phyloP scores from a whole-genome alignment of 2,888 invertebrate species.

The Dysmachus trigonus region DNA sequence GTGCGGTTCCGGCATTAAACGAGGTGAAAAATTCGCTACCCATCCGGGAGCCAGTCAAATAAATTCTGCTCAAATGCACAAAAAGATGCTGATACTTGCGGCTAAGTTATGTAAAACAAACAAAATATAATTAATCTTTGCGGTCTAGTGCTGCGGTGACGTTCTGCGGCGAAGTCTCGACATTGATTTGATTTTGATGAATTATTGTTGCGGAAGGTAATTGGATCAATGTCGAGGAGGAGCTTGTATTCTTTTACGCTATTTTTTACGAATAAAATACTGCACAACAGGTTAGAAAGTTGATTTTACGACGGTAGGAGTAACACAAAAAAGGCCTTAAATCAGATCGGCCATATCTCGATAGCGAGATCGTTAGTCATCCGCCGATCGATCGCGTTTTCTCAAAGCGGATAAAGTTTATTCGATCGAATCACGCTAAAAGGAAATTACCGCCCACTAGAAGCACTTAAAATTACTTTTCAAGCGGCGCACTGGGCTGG shows the following conservation, averaged over 20 bases:
- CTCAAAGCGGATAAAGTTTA: background rate
- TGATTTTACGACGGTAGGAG: background rate
- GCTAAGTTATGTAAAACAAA: background rate
- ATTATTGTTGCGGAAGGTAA: background rate
- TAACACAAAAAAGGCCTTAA: background rate
- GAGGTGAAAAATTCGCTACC: background rate
- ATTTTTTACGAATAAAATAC: background rate
- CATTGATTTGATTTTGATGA: background rate
- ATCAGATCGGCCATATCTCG: background rate
- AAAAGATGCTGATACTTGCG: background rate
- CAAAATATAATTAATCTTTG: background rate
- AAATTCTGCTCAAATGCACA: background rate
- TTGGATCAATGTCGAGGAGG: background rate
- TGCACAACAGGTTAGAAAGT: background rate
- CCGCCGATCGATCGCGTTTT: background rate
- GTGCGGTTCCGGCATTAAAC: background rate
- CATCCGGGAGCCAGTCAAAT: background rate
- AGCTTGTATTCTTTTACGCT: background rate
- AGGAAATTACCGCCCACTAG: background rate
- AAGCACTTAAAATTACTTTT: background rate
- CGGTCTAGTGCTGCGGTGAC: background rate
- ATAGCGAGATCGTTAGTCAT: background rate
- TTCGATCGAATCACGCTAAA: background rate
- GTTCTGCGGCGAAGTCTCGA: background rate
- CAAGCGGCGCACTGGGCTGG: background rate